Percentiles rank a stretch among this genome's conserved stretches.
Conservation (phyloP, 2,888 invertebrate species). For the Chrysolina haemoptera region DNA sequence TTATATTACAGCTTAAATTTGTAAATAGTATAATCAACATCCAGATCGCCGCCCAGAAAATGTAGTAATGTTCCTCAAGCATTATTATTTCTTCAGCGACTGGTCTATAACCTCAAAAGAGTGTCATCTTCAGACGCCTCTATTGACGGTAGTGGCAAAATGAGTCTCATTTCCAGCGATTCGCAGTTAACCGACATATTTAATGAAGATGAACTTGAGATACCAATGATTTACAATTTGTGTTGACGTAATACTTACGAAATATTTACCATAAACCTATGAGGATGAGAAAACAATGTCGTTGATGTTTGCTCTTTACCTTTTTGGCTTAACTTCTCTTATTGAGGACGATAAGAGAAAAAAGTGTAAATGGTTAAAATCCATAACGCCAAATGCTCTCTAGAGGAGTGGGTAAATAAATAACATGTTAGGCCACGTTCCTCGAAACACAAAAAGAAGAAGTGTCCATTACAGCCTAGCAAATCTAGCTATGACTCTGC, state of each 20-base stretch:
- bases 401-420: too few species aligned
- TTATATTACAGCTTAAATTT: too few species aligned
- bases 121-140: conserved; percentile 26
- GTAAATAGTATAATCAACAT: too few species aligned
- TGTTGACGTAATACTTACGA: conserved; percentile 5
- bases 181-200: conserved; percentile 33
- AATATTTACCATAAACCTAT: not conserved
- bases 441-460: too few species aligned
- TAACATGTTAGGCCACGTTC: too few species aligned
- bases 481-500: too few species aligned
- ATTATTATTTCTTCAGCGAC: not conserved
- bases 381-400: too few species aligned
- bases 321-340: not conserved
- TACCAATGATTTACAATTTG: conserved; percentile 35
- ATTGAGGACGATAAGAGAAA: not conserved
- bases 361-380: too few species aligned
- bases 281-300: not conserved
- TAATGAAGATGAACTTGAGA: conserved; percentile 45
- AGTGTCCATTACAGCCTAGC: too few species aligned
- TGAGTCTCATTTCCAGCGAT: conserved; percentile 18
- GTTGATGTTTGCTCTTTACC: not conserved
- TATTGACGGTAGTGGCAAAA: conserved; percentile 11
- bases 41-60: too few species aligned
- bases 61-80: too few species aligned
- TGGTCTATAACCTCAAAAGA: conserved; percentile 35